These are phyloP conservation scores for Hippocampus kuda DNA, from an alignment of 2,797 vertebrate genomes.

Conservation along the genomic window DNA sequence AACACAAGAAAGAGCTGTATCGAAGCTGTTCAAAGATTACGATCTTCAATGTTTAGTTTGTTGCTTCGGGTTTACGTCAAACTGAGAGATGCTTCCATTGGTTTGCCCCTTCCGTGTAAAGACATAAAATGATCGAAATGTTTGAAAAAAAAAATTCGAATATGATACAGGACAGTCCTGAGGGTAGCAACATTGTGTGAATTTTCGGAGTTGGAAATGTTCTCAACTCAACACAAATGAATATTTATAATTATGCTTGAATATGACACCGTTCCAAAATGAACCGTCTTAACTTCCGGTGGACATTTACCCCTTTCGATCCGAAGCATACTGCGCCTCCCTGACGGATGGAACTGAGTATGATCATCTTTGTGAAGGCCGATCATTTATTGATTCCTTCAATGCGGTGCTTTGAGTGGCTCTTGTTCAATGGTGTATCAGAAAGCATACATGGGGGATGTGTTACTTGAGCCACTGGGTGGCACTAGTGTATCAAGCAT, in stretches of 20 bases:
- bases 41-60: neutral
- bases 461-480: constrained; percentile 30
- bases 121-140: neutral
- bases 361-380: neutral
- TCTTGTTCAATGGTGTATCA: neutral
- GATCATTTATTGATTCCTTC: too few species aligned
- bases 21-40: neutral
- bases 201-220: too few species aligned
- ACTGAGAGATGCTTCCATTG: neutral
- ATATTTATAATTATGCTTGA: too few species aligned
- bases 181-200: too few species aligned
- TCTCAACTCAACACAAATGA: too few species aligned
- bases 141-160: neutral
- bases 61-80: neutral
- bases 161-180: too few species aligned
- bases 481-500: constrained; percentile 41
- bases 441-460: neutral
- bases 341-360: neutral
- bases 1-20: too few species aligned
- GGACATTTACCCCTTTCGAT: neutral
- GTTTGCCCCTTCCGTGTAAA: neutral
- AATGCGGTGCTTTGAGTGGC: neutral
- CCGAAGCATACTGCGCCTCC: too few species aligned
- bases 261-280: too few species aligned
- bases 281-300: too few species aligned